Percentiles rank a stretch among this genome's conserved stretches.
Evolutionary conservation across 2,797 vertebrate species (phyloP).

Genomic region (Micromesistius poutassou): DNA sequence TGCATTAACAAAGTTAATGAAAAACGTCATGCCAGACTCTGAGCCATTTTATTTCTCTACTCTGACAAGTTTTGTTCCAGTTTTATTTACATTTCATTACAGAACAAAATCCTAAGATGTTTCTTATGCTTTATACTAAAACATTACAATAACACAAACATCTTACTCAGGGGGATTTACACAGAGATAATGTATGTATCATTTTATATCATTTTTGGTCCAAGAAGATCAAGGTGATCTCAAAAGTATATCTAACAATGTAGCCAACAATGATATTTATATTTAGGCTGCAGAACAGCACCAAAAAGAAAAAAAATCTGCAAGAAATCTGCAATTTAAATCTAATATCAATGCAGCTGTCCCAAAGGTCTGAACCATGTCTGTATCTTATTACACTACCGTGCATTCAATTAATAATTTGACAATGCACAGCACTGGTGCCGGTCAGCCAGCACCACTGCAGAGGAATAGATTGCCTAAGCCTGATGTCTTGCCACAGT

Average conservation of each 20-base stretch:
- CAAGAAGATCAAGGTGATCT: neutral
- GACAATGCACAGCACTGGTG: conserved; percentile 63
- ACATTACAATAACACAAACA: neutral
- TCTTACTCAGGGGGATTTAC: neutral
- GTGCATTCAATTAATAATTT: conserved; percentile 69
- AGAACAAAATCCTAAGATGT: conserved; percentile 24
- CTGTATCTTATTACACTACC: conserved; percentile 66
- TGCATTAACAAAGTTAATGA: conserved; percentile 77
- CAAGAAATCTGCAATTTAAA: conserved; percentile 64
- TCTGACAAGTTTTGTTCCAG: conserved; percentile 56
- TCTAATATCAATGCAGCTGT: conserved; percentile 51
- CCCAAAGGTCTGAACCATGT: conserved; percentile 58
- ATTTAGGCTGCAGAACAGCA: neutral
- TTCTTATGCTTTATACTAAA: conserved; percentile 19
- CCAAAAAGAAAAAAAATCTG: neutral
- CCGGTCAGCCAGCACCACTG: conserved; percentile 55
- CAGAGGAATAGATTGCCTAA: conserved; percentile 60
- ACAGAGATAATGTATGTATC: neutral
- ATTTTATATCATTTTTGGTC: neutral
- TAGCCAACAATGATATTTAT: neutral
- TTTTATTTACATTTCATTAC: conserved; percentile 62
- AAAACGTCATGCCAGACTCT: conserved; percentile 62
- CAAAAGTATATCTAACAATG: neutral
- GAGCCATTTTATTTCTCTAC: conserved; percentile 44
- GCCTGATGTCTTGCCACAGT: conserved; percentile 38